Percentiles rank a stretch among this genome's conserved stretches.
phyloP scores from a whole-genome alignment of 2,113 vertebrate genomes.

The Gorilla gorilla region DNA sequence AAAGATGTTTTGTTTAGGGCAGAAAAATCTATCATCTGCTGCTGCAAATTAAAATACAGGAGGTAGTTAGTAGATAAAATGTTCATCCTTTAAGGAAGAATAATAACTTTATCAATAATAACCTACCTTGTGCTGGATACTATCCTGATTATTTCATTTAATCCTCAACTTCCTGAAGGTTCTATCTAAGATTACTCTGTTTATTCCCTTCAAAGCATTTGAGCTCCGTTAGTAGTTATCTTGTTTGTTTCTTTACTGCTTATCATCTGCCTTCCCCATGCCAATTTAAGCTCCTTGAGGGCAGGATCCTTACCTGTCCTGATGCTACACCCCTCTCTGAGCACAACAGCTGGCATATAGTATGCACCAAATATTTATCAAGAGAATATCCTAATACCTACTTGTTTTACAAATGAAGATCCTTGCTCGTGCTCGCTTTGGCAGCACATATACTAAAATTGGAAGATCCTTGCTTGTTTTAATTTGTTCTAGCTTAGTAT shows the following conservation, averaged over 20 bases:
- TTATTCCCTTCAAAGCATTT: constrained; percentile 30
- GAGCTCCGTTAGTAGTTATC: neutral
- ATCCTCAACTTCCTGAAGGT: neutral
- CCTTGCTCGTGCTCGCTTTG: neutral
- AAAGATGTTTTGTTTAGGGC: neutral
- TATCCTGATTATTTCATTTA: neutral
- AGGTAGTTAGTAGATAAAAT: neutral
- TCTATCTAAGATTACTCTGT: neutral
- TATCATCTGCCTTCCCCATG: neutral
- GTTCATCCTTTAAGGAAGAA: neutral
- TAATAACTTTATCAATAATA: neutral
- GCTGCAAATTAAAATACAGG: neutral
- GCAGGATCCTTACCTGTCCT: neutral
- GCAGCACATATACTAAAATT: too few relatives aligned
- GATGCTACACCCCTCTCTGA: neutral
- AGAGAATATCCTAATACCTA: neutral
- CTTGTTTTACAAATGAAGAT: neutral
- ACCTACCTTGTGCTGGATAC: neutral
- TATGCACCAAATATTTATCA: neutral
- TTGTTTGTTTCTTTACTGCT: constrained; percentile 11
- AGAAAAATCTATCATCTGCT: neutral
- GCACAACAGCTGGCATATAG: neutral
- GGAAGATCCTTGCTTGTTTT: neutral
- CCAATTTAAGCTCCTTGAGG: neutral
- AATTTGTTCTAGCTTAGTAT: neutral